Conservation (phyloP, 2,113 vertebrate genomes). For the Galbula dea region DNA sequence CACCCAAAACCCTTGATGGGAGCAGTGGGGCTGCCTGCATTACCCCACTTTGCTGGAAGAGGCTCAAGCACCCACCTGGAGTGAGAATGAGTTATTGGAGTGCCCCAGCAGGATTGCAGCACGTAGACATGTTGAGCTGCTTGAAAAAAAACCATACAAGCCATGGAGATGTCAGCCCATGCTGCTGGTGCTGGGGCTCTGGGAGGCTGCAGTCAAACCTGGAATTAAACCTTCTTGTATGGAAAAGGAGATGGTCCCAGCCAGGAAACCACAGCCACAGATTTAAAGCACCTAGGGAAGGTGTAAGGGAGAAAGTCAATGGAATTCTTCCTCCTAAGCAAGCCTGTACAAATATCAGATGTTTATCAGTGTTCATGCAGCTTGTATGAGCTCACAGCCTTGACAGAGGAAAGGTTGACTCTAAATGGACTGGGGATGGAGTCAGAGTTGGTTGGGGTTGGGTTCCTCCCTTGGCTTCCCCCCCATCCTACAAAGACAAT, state of each 20-base stretch:
- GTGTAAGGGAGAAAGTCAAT: slow-evolving; percentile 34
- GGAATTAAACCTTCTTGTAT: not conserved
- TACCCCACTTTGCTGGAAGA: not conserved
- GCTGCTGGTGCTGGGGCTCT: not conserved
- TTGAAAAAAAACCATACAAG: not conserved
- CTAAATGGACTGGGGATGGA: not conserved
- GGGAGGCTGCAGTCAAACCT: not conserved
- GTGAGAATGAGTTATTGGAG: not conserved
- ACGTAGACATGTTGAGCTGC: not conserved
- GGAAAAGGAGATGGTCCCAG: not conserved
- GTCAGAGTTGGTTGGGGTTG: not conserved
- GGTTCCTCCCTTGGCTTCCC: not conserved
- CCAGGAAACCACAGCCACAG: not conserved
- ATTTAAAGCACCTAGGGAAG: not conserved
- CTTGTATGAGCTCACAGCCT: not conserved
- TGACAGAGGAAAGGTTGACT: not conserved
- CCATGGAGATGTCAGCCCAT: not conserved
- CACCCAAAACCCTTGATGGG: fast-evolving
- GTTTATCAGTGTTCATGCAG: not conserved
- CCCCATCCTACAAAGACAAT: not conserved
- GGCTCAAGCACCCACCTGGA: not conserved
- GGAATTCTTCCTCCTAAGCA: slow-evolving; percentile 44
- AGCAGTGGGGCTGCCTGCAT: fast-evolving
- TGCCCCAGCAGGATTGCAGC: not conserved
- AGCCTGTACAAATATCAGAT: slow-evolving; percentile 34